Conservation (phyloP, 2,113 vertebrate species). For the Malurus elegans region DNA sequence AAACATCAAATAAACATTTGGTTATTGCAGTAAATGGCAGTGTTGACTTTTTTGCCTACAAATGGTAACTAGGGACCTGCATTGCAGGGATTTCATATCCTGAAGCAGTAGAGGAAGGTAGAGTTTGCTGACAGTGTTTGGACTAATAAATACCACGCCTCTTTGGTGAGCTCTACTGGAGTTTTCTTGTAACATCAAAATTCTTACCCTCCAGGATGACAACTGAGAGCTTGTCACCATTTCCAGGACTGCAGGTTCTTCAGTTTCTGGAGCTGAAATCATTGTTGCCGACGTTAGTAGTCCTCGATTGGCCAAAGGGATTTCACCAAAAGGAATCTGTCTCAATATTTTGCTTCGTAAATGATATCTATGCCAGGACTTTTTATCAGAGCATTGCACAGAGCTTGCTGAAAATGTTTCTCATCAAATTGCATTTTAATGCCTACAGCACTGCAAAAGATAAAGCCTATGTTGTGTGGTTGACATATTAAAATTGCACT, state of each 20-base stretch:
- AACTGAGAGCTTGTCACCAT: background rate
- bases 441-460: background rate
- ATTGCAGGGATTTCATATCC: background rate
- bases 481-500: background rate
- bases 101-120: background rate
- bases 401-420: background rate
- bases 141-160: background rate
- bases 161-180: background rate
- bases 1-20: background rate
- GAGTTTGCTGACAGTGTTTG: background rate
- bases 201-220: background rate
- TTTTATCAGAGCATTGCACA: background rate
- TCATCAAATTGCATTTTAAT: background rate
- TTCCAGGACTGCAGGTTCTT: background rate
- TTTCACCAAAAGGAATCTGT: background rate
- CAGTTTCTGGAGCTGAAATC: background rate
- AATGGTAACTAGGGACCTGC: background rate
- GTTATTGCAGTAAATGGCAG: background rate
- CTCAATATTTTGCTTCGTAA: background rate
- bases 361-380: background rate
- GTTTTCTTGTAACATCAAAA: background rate
- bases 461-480: background rate
- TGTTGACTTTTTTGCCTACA: background rate
- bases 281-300: fast-evolving
- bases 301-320: background rate